Percentiles rank a stretch among this genome's conserved stretches.
phyloP scores from a whole-genome alignment of 2,797 vertebrate genomes.

The Sebastes reedi region DNA sequence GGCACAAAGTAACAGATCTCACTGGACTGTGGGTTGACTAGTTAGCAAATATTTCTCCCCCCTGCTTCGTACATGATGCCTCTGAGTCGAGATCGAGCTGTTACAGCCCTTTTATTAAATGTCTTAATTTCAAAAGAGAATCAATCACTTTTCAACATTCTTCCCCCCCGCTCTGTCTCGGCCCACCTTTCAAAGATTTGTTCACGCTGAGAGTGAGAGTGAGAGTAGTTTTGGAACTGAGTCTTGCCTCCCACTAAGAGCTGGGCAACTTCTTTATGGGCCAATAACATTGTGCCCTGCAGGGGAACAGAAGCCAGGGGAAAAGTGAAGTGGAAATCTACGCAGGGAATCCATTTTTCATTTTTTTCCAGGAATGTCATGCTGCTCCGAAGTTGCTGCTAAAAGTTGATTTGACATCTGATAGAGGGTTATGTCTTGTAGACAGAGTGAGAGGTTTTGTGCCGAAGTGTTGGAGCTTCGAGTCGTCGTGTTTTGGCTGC shows the following conservation, averaged over 20 bases:
- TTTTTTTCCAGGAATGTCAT: conserved; percentile 32
- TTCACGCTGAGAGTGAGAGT: conserved; percentile 18
- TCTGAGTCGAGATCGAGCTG: conserved; percentile 1
- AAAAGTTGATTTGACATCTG: conserved; percentile 41
- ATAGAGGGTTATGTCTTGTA: not conserved
- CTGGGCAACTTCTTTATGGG: conserved; percentile 58
- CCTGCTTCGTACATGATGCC: not conserved
- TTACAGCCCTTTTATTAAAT: not conserved
- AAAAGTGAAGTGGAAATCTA: conserved; percentile 46
- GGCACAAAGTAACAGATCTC: conserved; percentile 7
- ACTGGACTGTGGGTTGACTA: not conserved
- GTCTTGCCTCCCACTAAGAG: conserved; percentile 44
- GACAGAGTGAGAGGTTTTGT: conserved; percentile 13
- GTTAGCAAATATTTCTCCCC: conserved; percentile 1
- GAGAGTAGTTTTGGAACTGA: conserved; percentile 46
- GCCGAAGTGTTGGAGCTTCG: not conserved
- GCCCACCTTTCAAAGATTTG: conserved; percentile 14
- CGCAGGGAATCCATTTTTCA: conserved; percentile 18
- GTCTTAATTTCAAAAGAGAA: not conserved
- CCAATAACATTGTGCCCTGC: conserved; percentile 64
- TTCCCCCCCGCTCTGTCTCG: not conserved
- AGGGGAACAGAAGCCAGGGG: conserved; percentile 46
- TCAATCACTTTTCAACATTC: conserved; percentile 8
- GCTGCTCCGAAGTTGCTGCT: conserved; percentile 40
- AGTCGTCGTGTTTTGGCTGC: not conserved